Percentiles rank a stretch among this genome's conserved stretches.
phyloP scores from a whole-genome alignment of 2,797 vertebrate species.

The Gallinago stenura region DNA sequence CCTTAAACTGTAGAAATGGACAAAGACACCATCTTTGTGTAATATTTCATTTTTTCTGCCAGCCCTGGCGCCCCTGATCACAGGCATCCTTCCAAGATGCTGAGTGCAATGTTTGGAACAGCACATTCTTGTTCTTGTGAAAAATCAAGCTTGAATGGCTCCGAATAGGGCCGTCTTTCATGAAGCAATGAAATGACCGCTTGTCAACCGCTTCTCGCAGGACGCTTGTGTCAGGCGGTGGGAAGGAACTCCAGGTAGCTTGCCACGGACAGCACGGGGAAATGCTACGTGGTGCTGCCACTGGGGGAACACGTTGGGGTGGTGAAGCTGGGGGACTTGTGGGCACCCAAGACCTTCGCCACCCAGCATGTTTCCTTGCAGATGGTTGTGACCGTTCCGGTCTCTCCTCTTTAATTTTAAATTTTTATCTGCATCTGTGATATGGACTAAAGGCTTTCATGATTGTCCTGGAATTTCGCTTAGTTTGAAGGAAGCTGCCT shows the following conservation, averaged over 20 bases:
- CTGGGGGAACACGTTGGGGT: accelerated
- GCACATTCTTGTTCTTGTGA: not conserved
- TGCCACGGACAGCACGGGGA: not conserved
- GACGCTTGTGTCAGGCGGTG: not conserved
- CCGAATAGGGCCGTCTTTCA: not conserved
- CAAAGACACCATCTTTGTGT: not conserved
- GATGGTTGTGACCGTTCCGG: accelerated
- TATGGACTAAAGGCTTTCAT: not conserved
- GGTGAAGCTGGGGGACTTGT: no score
- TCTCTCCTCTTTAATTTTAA: not conserved
- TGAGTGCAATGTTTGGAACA: conserved; percentile 18
- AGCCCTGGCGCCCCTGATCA: not conserved
- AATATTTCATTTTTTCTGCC: not conserved
- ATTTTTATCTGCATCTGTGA: accelerated
- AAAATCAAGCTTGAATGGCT: not conserved
- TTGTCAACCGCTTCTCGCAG: not conserved
- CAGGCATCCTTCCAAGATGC: conserved; percentile 8
- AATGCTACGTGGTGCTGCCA: not conserved
- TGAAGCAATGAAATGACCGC: not conserved
- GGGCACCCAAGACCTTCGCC: not conserved
- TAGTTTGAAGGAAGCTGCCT: not conserved
- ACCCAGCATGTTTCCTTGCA: not conserved
- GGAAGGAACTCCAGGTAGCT: not conserved
- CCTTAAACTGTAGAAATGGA: not conserved
- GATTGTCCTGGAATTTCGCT: not conserved